Evolutionary conservation across 1,140 invertebrate species (phyloP), one percentile per base, ranked within the genome.

Genomic region (Oppia nitens): DNA sequence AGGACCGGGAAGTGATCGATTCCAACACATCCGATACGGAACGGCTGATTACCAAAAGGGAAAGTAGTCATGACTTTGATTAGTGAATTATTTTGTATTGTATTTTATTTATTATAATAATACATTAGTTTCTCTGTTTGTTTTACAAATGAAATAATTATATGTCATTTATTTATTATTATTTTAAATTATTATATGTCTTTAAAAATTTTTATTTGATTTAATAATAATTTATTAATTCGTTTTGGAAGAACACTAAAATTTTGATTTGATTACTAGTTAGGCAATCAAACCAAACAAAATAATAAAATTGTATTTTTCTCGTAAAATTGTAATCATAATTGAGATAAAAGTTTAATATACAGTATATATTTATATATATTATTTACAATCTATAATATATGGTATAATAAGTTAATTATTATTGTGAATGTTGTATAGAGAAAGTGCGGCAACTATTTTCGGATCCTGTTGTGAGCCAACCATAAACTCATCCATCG

Each of bases 391-490:
- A 40, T 40, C 6, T 40, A 40, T 40, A 40, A 40, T n/a, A n/a
- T n/a, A 40, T 40, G 32, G 17, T 40, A 9, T 9, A 40, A 40
- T 9, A 40, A 40, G 6, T 40, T 6, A 6, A 40, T 40, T 40
- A 40, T 40, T 40, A 17, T 40, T 40, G 17, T 40, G 17, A 40
- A 40, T 6, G 17, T 40, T 40, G 61, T 75, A 75, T 29, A 80
- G 69, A 23, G 76, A 76, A 53, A 80, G 65, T 17, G 78, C 94
- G 74, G 97, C 92, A 21, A 98, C 92, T 70, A 98, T 98, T 73
- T 91, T 82, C 3, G 94, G 93, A 75, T 98, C 94, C 47, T 89
- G 90, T 74, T 97, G 97, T 70, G 91, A 95, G 61, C 93, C 93
- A 75, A 98, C 94, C 67, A 92, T 82, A 74, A 98, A 98, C 74